Base-by-base conservation (phyloP, 1,140 invertebrate genomes). In the Platorchestia sp. region DNA sequence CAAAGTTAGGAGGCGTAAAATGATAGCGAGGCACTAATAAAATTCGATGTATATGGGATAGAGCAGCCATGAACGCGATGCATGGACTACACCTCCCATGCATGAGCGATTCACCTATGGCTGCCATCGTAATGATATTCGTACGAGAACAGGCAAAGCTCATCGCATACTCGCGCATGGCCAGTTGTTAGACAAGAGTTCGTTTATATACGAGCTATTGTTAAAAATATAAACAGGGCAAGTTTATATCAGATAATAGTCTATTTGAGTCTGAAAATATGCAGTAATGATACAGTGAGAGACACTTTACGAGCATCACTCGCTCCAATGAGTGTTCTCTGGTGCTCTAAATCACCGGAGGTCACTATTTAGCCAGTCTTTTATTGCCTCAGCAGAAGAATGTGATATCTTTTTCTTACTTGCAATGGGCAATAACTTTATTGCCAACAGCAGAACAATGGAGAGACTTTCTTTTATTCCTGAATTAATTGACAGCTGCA, bases 161-260 rank as follows among this genome's bases (percentile, higher is more conserved):
- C 10, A n/a, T 45, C 43, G 45, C 22, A 0, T 41, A 47, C 45
- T 75, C 36, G 59, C 7, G 10, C 91, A 93, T 47, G 91, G 91
- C 36, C 36, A 40, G 91, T 44, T n/a, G 44, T 93, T 93, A 45
- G 45, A 47, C 43, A 45, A 44, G 43, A 40, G 43, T 45, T 93
- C 43, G 43, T 45, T 93, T 93, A 93, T 93, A 93, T 93, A 93
- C 91, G 91, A 93, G 91, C 91, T 93, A 93, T 93, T 93, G 91
- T 93, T 93, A 93, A 93, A 93, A 93, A 93, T 93, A 93, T 93
- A 93, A 93, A 93, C 91, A 93, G 91, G 91, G 91, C 91, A 93
- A 93, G 91, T 93, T 93, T 93, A 93, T 93, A 93, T 93, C 91
- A 93, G 91, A 93, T 93, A 93, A 93, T 93, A 93, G 91, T 93